Evolutionary conservation across 2,113 vertebrate genomes (phyloP), one percentile per base, ranked within the genome.

Genomic region (Fregetta grallaria): DNA sequence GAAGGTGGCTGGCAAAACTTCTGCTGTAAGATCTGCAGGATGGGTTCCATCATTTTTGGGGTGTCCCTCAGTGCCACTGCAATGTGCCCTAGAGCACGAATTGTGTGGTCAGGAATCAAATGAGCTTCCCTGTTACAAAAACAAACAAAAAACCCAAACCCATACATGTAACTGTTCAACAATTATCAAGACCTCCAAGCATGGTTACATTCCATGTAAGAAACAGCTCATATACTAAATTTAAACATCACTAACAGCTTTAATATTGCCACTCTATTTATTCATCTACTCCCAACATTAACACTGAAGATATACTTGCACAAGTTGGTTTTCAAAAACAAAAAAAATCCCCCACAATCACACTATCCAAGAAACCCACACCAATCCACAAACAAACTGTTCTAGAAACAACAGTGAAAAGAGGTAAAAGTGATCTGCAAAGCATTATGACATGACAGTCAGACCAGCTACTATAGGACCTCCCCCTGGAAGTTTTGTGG

Each of bases 1-100:
- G 99, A 99, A 2, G 99, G 98, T 2, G 99, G 99, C 96, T 99
- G 99, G 96, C 99, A 99, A 97, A 99, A 99, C 94, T 99, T 99
- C 94, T 99, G 99, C 95, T 99, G 99, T 11, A 99, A 98, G 97
- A 99, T 99, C 97, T 99, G 99, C 59, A 99, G 97, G 92, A 99
- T 99, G 56, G 99, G 99, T 88, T 99, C 99, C 99, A 99, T 99
- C 86, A 99, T 98, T 97, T 99, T 99, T 1, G 99, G 99, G 15
- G 99, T 99, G 95, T 99, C 99, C 94, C 99, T 98, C 94, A 99
- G 97, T 16, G 99, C 99, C 76, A 99, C 99, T 1, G 99, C 99
- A 30, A 99, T 99, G 97, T 99, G 99, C 30, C 99, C 99, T 92
- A 99, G 96, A 7, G 99, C 98, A 90, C 99, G 98, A 91, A 99